A percentile compares a stretch with the other conserved stretches of the same genome.
These are phyloP conservation scores for Diarsia rubi DNA, from an alignment of 2,888 invertebrate genomes.

Conservation along the genomic window DNA sequence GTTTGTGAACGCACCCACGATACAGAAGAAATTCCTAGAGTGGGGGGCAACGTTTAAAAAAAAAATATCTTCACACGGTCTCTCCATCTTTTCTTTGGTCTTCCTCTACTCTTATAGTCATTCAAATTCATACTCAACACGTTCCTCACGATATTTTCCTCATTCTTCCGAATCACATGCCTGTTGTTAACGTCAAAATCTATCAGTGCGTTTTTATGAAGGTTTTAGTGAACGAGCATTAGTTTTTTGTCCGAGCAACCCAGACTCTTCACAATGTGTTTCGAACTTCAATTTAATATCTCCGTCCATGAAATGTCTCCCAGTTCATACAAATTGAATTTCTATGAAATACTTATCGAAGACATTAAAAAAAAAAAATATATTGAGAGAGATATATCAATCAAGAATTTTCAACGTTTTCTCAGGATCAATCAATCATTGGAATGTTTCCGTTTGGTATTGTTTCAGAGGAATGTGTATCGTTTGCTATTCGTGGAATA, in stretches of 20 bases:
- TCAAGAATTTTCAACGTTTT: slow-evolving; percentile 10
- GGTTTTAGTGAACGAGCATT: too few relatives aligned
- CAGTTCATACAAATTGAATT: slow-evolving; percentile 16
- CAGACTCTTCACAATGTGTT: slow-evolving; percentile 5
- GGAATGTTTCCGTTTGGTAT: not conserved
- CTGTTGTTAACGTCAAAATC: too few relatives aligned
- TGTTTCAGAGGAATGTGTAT: slow-evolving; percentile 10
- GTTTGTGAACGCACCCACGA: too few relatives aligned
- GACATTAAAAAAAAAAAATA: not conserved
- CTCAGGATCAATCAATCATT: slow-evolving; percentile 35
- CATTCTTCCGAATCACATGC: too few relatives aligned
- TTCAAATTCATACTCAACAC: too few relatives aligned
- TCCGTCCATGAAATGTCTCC: not conserved
- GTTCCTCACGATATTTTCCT: too few relatives aligned
- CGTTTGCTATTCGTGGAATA: not conserved
- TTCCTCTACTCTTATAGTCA: too few relatives aligned
- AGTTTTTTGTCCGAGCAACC: not conserved
- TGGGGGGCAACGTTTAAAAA: too few relatives aligned
- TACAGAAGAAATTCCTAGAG: too few relatives aligned
- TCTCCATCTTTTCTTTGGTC: too few relatives aligned
- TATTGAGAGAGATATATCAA: not conserved
- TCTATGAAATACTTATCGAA: not conserved
- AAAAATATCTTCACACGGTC: too few relatives aligned
- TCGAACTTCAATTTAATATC: not conserved
- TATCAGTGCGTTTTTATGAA: too few relatives aligned